phyloP scores from a whole-genome alignment of 2,797 vertebrate species.

The Pangasius larnaudii region DNA sequence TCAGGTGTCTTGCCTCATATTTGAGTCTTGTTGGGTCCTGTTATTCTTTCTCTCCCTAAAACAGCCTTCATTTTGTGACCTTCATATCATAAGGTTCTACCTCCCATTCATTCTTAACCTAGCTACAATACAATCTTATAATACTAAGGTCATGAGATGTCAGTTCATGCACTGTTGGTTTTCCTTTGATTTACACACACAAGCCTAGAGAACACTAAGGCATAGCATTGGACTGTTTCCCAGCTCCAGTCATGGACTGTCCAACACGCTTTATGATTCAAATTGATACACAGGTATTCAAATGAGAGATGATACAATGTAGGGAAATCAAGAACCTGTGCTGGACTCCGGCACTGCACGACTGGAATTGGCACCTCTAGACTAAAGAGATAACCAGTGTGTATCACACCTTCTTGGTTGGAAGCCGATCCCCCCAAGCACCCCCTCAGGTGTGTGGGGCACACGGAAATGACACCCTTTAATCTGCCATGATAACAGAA shows the following conservation, averaged over 20 bases:
- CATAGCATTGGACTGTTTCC: background rate
- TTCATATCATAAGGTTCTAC: background rate
- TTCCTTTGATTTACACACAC: background rate
- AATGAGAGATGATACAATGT: conserved; percentile 6
- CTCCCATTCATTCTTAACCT: background rate
- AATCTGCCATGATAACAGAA: conserved; percentile 26
- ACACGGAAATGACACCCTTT: background rate
- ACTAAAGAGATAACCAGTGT: conserved; percentile 61
- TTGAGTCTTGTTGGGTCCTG: background rate
- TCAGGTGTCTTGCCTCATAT: background rate
- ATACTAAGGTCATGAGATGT: background rate
- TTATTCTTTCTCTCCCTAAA: background rate
- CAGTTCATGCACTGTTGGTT: background rate
- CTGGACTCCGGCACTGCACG: background rate
- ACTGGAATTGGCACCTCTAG: conserved; percentile 6
- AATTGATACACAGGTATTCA: conserved; percentile 13
- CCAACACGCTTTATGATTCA: conserved; percentile 5
- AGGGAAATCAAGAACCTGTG: background rate
- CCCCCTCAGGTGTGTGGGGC: conserved; percentile 62
- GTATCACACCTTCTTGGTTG: conserved; percentile 64
- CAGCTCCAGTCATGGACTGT: background rate
- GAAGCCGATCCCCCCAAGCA: conserved; percentile 66
- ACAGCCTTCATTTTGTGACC: background rate
- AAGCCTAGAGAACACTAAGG: background rate
- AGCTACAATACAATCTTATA: background rate